Conservation (phyloP, 1,140 invertebrate genomes). For the Ctenoplectra terminalis region DNA sequence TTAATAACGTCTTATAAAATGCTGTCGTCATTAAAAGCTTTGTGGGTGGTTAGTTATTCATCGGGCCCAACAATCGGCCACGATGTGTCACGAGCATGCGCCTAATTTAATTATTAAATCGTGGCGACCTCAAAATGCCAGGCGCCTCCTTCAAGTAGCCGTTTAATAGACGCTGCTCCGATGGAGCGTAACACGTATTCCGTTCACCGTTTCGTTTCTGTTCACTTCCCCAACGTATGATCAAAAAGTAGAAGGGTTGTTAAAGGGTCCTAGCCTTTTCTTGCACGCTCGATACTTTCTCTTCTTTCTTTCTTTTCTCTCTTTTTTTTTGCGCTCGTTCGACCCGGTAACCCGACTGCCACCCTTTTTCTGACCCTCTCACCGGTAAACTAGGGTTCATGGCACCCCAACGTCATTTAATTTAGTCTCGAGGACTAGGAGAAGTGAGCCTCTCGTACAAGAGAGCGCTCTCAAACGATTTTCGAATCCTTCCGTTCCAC, state of each 20-base stretch:
- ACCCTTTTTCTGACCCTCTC: conserved; percentile 31
- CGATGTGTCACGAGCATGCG: not conserved
- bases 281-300: conserved; percentile 43
- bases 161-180: conserved; percentile 27
- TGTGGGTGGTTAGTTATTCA: conserved; percentile 45
- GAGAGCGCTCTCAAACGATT: conserved; percentile 24
- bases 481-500: conserved; percentile 22
- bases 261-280: conserved; percentile 38
- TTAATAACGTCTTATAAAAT: conserved; percentile 48
- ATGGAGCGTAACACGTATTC: conserved; percentile 13
- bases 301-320: not conserved
- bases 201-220: not conserved
- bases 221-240: conserved; percentile 29
- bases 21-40: conserved; percentile 45
- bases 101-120: conserved; percentile 62
- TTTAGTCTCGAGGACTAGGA: conserved; percentile 42
- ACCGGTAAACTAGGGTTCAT: conserved; percentile 53
- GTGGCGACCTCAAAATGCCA: conserved; percentile 21
- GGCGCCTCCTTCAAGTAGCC: conserved; percentile 11
- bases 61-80: conserved; percentile 22
- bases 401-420: conserved; percentile 58
- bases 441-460: conserved; percentile 39
- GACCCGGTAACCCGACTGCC: conserved; percentile 43
- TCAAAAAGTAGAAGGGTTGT: conserved; percentile 39
- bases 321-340: conserved; percentile 12